Evolutionary conservation across 2,113 vertebrate genomes (phyloP), one percentile per base, ranked within the genome.

Genomic region (Picathartes gymnocephalus): DNA sequence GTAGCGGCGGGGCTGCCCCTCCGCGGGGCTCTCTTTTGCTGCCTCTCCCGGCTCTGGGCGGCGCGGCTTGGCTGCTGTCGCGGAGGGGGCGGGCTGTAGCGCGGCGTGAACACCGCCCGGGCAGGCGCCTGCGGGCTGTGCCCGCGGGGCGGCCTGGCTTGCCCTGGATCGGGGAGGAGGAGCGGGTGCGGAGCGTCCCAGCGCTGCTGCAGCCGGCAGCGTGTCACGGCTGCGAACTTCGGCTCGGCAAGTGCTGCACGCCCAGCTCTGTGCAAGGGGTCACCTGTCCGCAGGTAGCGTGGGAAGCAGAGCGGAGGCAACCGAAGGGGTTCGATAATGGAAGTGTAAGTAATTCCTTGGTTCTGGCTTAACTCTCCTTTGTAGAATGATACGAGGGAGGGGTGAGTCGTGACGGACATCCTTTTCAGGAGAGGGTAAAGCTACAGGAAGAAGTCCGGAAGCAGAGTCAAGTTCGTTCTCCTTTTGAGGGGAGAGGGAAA

Each of bases 161-260:
- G 18, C 7, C 23, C 69, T 3, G 11, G 2, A 1, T 2, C 7
- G 4, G 31, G 9, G 62, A 16, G 25, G 33, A n/a, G 51, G 4
- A 7, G 24, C 7, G 64, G 5, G 10, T 28, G 76, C 15, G 15
- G 50, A 22, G 10, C 20, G 3, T 2, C 31, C 2, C 22, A 15
- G 81, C 2, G 23, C 88, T 4, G 48, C 80, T 35, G 27, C 31
- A 1, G 11, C 39, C 31, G 2, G 39, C 44, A 3, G 42, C 0
- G 6, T 18, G 33, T 18, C n/a, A 1, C 4, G 17, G 19, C 84
- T 5, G 1, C 25, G 24, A 10, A 0, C 8, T 12, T 27, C 4
- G 47, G 4, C 35, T 47, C 15, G 7, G 60, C 23, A 0, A 35
- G 66, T 20, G 62, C 37, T 27, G 57, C 10, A 0, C 2, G 2